Evolutionary conservation across 2,888 invertebrate species (phyloP).

Genomic region (Quadroppia sp.): DNA sequence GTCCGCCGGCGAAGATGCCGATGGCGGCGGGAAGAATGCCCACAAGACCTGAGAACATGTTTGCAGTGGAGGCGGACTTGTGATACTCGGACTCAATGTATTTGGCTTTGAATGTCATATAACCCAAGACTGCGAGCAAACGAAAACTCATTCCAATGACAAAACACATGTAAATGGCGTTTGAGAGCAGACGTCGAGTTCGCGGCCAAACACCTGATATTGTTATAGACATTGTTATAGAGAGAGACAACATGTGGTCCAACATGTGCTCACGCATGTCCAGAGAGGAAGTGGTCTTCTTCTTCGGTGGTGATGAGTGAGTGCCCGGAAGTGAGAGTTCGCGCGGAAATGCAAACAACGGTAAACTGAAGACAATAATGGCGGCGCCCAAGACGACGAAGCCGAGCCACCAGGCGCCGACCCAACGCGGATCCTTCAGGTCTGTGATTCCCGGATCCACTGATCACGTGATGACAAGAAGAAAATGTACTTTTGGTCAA

Average conservation of each 20-base stretch:
- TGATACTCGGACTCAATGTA: conserved; percentile 48
- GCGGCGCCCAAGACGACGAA: conserved; percentile 47
- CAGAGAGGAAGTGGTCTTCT: too few relatives aligned
- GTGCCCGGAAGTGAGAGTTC: too few relatives aligned
- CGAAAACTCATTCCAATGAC: conserved; percentile 45
- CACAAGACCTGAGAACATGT: conserved; percentile 45
- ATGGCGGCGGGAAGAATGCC: conserved; percentile 22
- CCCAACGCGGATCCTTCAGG: conserved; percentile 48
- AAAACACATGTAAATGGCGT: conserved; percentile 46
- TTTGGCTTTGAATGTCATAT: conserved; percentile 47
- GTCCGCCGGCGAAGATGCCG: conserved; percentile 46
- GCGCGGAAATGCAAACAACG: conserved; percentile 48
- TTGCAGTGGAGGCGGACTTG: conserved; percentile 46
- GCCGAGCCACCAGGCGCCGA: conserved; percentile 50
- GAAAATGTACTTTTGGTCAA: neutral
- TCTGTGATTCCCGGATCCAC: conserved; percentile 46
- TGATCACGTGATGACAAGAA: too few relatives aligned
- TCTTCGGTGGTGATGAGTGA: too few relatives aligned
- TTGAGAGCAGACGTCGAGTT: conserved; percentile 44
- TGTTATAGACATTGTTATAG: too few relatives aligned
- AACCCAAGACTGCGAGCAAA: conserved; percentile 46
- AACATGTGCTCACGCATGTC: too few relatives aligned
- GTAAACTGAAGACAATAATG: conserved; percentile 44
- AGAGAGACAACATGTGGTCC: too few relatives aligned
- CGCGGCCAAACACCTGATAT: neutral